phyloP scores from a whole-genome alignment of 2,888 invertebrate species.

The Vanessa cardui region DNA sequence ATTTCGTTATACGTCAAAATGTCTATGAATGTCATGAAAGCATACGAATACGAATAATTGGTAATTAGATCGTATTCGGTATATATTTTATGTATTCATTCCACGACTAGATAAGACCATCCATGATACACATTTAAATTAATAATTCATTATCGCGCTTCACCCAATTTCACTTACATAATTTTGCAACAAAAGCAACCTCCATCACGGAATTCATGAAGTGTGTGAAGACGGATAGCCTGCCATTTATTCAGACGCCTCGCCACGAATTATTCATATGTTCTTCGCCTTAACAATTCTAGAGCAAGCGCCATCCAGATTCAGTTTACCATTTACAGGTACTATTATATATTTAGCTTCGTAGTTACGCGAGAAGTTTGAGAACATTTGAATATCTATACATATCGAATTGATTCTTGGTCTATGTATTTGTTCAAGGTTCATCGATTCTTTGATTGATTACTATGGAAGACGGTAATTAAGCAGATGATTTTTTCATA shows the following conservation, averaged over 20 bases:
- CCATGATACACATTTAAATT: constrained; percentile 11
- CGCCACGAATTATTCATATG: constrained; percentile 45
- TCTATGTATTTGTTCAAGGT: too few relatives aligned
- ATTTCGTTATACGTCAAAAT: too few relatives aligned
- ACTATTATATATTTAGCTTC: neutral
- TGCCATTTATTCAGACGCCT: constrained; percentile 56
- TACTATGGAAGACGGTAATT: too few relatives aligned
- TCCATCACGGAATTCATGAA: constrained; percentile 61
- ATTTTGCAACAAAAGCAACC: constrained; percentile 46
- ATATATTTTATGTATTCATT: too few relatives aligned
- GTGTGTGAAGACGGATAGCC: constrained; percentile 62
- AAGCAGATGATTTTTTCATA: too few relatives aligned
- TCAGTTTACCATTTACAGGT: constrained; percentile 9
- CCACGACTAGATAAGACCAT: neutral
- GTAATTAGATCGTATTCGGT: too few relatives aligned
- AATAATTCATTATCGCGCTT: constrained; percentile 34
- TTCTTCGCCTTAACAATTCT: constrained; percentile 22
- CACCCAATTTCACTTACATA: constrained; percentile 32
- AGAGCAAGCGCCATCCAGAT: neutral
- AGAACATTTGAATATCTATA: too few relatives aligned
- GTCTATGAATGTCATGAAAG: too few relatives aligned
- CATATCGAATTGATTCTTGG: too few relatives aligned
- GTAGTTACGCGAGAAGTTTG: too few relatives aligned
- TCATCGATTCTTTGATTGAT: too few relatives aligned
- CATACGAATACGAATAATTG: too few relatives aligned